Evolutionary conservation across 2,888 invertebrate species (phyloP).

Genomic region (Cephus nigrinus): DNA sequence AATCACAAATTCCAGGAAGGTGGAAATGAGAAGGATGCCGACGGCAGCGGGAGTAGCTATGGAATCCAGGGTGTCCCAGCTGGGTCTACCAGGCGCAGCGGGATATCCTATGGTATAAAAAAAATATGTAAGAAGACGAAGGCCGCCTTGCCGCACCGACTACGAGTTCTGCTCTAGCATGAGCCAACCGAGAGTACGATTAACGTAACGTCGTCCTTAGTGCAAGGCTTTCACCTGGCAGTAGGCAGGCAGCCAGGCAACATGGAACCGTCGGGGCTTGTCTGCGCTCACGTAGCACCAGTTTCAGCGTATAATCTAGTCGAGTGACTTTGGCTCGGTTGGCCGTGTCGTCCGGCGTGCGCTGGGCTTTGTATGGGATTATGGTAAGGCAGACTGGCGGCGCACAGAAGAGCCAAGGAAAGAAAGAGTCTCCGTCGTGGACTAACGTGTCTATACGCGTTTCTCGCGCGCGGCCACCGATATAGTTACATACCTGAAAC

Average conservation of each 20-base stretch:
- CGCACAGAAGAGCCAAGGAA: constrained; percentile 14
- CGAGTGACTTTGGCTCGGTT: constrained; percentile 4
- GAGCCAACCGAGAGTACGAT: neutral
- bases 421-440: neutral
- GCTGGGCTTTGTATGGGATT: constrained; percentile 16
- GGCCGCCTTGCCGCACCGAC: neutral
- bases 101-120: neutral
- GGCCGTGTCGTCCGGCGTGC: constrained; percentile 2
- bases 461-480: neutral
- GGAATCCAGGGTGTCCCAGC: neutral
- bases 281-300: constrained; percentile 13
- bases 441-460: neutral
- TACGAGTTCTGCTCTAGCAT: neutral
- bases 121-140: neutral
- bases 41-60: neutral
- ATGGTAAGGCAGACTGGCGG: constrained; percentile 20
- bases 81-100: neutral
- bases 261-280: neutral
- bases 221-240: constrained; percentile 23
- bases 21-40: neutral
- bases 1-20: neutral
- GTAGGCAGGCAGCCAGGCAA: neutral
- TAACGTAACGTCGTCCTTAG: constrained; percentile 11
- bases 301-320: constrained; percentile 23
- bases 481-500: neutral